These are phyloP conservation scores for Cariama cristata DNA, from an alignment of 2,113 vertebrate genomes.

Conservation along the genomic window DNA sequence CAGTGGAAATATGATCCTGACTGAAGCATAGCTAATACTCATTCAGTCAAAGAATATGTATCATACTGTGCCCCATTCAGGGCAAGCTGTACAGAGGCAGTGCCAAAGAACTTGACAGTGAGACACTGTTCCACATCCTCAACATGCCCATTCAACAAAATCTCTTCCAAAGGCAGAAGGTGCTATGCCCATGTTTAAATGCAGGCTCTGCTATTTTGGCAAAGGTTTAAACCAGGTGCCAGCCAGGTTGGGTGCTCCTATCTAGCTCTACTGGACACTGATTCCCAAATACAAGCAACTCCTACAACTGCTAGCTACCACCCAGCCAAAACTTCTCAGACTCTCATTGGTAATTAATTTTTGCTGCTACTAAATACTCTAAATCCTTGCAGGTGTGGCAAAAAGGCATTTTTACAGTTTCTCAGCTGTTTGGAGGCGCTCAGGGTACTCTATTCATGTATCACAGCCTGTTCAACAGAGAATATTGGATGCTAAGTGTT, in stretches of 20 bases:
- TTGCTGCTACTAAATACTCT: background rate
- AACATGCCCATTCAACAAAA: slow-evolving; percentile 24
- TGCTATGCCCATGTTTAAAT: slow-evolving; percentile 18
- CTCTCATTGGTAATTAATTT: background rate
- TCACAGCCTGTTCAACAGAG: background rate
- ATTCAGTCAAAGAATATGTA: background rate
- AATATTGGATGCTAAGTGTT: background rate
- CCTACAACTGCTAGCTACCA: background rate
- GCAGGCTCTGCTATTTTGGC: slow-evolving; percentile 23
- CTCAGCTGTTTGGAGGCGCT: background rate
- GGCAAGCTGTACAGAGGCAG: slow-evolving; percentile 16
- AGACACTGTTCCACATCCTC: slow-evolving; percentile 43
- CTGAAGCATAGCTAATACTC: slow-evolving; percentile 1
- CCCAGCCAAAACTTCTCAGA: background rate
- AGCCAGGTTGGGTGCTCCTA: background rate
- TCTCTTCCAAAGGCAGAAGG: background rate
- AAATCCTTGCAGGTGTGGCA: background rate
- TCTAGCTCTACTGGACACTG: background rate
- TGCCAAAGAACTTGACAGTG: slow-evolving; percentile 28
- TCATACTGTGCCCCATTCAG: slow-evolving; percentile 51
- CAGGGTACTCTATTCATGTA: fast-evolving
- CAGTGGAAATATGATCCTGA: slow-evolving; percentile 11
- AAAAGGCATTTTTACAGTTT: background rate
- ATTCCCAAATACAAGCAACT: background rate
- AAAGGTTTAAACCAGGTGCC: background rate